Percentiles rank a stretch among this genome's conserved stretches.
Conservation (phyloP, 2,888 invertebrate species). For the Willowsia nigromaculata region DNA sequence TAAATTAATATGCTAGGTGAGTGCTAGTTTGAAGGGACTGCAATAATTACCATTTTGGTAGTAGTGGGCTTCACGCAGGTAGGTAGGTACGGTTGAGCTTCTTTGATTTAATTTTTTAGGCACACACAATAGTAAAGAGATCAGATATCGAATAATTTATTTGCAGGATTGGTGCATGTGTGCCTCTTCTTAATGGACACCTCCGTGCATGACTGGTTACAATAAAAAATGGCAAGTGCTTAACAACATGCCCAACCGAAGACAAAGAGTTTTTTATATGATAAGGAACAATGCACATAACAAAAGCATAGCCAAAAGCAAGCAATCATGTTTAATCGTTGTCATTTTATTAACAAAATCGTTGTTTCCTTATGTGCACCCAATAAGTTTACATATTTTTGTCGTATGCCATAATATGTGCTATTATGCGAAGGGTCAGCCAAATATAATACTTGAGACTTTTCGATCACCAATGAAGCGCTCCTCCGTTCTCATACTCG, state of each 20-base stretch:
- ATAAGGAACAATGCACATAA: not conserved
- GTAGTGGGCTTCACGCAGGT: no score
- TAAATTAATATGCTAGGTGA: not conserved
- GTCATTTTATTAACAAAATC: not conserved
- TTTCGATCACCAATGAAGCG: not conserved
- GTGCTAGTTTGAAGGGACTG: not conserved
- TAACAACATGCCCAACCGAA: not conserved
- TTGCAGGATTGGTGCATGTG: no score
- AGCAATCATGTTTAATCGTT: not conserved
- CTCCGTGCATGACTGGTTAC: not conserved
- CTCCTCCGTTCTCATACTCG: not conserved
- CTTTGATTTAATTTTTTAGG: no score
- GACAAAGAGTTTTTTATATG: not conserved
- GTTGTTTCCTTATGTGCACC: not conserved
- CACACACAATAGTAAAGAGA: no score
- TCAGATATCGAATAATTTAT: not conserved
- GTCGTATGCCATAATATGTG: not conserved
- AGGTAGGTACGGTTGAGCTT: no score
- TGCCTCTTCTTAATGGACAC: no score
- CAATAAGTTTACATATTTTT: not conserved
- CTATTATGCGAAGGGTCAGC: not conserved
- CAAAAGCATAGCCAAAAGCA: not conserved
- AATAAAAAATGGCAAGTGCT: not conserved
- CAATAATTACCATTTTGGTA: not conserved
- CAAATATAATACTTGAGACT: not conserved